Conservation (phyloP, 2,797 vertebrate genomes). For the Smutsia gigantea region DNA sequence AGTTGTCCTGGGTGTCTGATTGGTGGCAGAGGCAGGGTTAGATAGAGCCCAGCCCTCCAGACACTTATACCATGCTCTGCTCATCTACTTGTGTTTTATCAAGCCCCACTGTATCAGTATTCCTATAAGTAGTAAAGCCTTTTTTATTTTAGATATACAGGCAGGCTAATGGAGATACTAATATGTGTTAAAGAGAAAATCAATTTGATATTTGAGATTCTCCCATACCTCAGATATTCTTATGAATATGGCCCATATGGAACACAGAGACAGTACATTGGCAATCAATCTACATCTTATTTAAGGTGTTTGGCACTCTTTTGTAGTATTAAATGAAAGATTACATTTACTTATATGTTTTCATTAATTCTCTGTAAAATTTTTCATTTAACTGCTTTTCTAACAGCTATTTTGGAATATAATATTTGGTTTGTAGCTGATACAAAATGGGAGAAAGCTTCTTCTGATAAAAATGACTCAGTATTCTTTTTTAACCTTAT, state of each 20-base stretch:
- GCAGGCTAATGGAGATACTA: neutral
- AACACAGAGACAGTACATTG: neutral
- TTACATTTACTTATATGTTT: neutral
- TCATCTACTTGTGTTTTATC: neutral
- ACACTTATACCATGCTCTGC: neutral
- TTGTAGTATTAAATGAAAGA: neutral
- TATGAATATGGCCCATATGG: neutral
- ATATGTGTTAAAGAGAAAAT: constrained; percentile 22
- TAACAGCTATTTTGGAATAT: neutral
- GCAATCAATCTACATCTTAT: neutral
- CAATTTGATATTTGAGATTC: neutral
- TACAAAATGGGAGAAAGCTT: neutral
- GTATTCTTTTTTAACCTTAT: neutral
- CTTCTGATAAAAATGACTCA: constrained; percentile 4
- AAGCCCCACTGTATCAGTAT: neutral
- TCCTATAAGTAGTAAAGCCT: neutral
- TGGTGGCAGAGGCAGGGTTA: neutral
- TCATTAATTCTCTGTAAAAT: constrained; percentile 27
- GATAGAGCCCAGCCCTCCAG: neutral
- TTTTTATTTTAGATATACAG: neutral
- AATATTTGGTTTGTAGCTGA: neutral
- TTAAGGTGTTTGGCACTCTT: neutral
- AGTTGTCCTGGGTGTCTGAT: neutral
- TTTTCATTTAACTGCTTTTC: neutral
- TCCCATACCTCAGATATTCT: neutral